phyloP scores from a whole-genome alignment of 2,888 invertebrate species.

The Odontothrips loti region DNA sequence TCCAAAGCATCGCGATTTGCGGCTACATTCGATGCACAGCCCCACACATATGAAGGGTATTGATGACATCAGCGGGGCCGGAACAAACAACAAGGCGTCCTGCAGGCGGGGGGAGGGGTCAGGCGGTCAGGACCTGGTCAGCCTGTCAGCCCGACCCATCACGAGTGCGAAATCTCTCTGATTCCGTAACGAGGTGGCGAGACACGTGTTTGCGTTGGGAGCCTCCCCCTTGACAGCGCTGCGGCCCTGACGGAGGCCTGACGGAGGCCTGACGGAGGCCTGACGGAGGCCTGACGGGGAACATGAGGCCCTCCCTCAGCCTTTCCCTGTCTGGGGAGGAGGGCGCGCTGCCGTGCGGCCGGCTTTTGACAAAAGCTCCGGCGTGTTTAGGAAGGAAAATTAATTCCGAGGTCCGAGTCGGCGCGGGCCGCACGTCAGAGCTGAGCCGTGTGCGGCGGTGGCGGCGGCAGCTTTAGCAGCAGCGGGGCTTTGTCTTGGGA shows the following conservation, averaged over 20 bases:
- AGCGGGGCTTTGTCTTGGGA: no score
- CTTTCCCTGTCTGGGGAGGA: not conserved
- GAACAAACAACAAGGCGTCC: no score
- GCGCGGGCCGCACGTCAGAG: no score
- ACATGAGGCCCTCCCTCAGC: not conserved
- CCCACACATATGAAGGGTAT: not conserved
- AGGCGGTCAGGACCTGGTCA: not conserved
- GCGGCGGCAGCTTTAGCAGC: no score
- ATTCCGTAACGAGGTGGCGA: constrained; percentile 25
- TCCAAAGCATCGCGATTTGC: no score
- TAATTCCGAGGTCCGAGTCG: no score
- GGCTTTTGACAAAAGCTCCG: no score
- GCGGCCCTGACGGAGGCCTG: not conserved
- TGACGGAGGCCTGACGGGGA: not conserved
- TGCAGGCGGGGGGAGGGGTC: no score
- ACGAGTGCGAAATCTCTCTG: constrained; percentile 2
- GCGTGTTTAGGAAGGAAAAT: no score
- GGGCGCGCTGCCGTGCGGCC: no score
- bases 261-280: not conserved
- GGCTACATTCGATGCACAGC: not conserved
- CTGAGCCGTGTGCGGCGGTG: no score
- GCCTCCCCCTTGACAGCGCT: not conserved
- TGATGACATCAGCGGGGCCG: no score
- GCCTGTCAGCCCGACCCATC: constrained; percentile 3
- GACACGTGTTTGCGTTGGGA: not conserved